A percentile compares a stretch with the other conserved stretches of the same genome.
Conservation (phyloP, 1,140 invertebrate species). For the Belonocnema kinseyi region DNA sequence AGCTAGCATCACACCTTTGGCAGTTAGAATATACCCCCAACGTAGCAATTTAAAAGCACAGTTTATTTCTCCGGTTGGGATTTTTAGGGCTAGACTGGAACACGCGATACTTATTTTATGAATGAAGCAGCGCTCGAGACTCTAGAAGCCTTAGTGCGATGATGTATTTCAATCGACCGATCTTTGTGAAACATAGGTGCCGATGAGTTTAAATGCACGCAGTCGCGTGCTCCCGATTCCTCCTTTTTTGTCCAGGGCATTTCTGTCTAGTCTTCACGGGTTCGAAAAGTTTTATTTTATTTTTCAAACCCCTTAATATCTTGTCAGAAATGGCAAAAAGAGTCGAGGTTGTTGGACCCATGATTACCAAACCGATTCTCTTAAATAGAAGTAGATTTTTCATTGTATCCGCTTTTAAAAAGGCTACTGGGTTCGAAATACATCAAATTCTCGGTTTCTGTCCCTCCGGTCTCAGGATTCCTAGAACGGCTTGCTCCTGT, state of each 20-base stretch:
- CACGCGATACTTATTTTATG: constrained; percentile 27
- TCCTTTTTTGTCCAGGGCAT: not conserved
- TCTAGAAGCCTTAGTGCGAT: not conserved
- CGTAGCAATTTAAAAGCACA: not conserved
- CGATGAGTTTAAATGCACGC: constrained; percentile 30
- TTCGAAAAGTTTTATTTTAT: not conserved
- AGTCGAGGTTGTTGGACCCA: no score
- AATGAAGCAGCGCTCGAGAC: not conserved
- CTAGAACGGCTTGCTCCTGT: no score
- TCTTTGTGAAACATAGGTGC: constrained; percentile 27
- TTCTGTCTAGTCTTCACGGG: not conserved
- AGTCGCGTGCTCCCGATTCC: constrained; percentile 12
- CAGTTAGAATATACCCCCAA: not conserved
- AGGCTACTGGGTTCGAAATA: no score
- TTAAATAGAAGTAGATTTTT: no score
- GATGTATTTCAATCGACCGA: constrained; percentile 26
- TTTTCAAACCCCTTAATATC: not conserved
- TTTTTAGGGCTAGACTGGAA: not conserved
- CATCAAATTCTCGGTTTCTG: no score
- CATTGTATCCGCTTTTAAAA: no score
- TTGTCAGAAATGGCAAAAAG: not conserved
- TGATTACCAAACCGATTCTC: no score
- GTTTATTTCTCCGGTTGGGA: not conserved
- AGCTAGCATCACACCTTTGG: no score
- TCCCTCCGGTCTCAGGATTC: no score